Conservation (phyloP, 2,797 vertebrate genomes). For the Lophotriccus pileatus region DNA sequence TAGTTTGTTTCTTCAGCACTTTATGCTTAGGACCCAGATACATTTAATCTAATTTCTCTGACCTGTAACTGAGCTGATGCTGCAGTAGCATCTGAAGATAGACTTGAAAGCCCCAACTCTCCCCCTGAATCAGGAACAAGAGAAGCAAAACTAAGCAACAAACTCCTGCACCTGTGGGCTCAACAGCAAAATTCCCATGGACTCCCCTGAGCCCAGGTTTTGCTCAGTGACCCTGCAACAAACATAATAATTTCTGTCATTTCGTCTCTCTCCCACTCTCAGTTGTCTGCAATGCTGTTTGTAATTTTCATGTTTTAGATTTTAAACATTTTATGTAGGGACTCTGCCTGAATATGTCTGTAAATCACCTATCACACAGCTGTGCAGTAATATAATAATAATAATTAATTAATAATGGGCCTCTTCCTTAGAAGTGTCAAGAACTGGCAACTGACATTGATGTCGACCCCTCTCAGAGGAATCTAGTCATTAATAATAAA, state of each 20-base stretch:
- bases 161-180: background rate
- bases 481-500: constrained; percentile 65
- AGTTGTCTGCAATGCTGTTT: constrained; percentile 16
- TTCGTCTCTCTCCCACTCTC: background rate
- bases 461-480: constrained; percentile 59
- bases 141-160: background rate
- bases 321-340: constrained; percentile 39
- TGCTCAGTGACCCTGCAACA: background rate
- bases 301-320: constrained; percentile 22
- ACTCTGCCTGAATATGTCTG: constrained; percentile 33
- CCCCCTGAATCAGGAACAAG: background rate
- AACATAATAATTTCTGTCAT: background rate
- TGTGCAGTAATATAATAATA: constrained; percentile 52
- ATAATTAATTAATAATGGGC: constrained; percentile 68
- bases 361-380: constrained; percentile 42
- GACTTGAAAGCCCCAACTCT: background rate
- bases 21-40: background rate
- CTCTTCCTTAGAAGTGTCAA: constrained; percentile 51
- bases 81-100: background rate
- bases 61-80: background rate
- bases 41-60: background rate
- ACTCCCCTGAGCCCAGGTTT: background rate
- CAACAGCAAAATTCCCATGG: background rate
- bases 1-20: background rate
- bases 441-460: constrained; percentile 51